These are phyloP conservation scores for Tupiocoris notatus DNA, from an alignment of 2,888 invertebrate species.

Conservation along the genomic window DNA sequence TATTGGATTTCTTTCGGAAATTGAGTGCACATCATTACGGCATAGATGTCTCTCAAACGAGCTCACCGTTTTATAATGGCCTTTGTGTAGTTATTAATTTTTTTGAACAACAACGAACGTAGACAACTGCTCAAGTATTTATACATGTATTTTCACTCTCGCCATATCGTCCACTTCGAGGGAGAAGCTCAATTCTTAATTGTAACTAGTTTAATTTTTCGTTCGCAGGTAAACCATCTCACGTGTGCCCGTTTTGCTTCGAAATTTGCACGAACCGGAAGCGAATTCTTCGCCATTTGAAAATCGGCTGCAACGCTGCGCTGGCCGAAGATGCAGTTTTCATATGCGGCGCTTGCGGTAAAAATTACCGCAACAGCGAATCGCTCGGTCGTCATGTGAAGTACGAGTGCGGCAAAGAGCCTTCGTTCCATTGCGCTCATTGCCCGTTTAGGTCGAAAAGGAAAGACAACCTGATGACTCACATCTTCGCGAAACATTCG, in stretches of 20 bases:
- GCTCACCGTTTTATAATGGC: no score
- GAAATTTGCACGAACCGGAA: conserved; percentile 9
- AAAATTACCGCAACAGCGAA: conserved; percentile 36
- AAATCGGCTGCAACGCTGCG: conserved; percentile 13
- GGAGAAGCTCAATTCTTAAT: background rate
- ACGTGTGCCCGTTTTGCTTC: conserved; percentile 22
- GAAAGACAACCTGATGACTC: conserved; percentile 48
- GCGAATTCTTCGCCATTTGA: background rate
- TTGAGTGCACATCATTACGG: no score
- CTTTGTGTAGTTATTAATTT: no score
- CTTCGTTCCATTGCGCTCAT: no score
- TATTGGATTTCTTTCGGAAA: no score
- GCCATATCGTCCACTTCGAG: background rate
- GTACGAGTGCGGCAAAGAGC: conserved; percentile 49
- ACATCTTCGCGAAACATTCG: conserved; percentile 42
- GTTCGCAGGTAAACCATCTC: conserved; percentile 3
- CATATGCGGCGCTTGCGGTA: conserved; percentile 25
- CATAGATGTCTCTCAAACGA: no score
- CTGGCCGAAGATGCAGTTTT: conserved; percentile 12
- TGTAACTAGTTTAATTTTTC: background rate
- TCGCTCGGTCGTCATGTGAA: conserved; percentile 53
- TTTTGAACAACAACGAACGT: no score
- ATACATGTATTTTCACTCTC: background rate
- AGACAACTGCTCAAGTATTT: no score
- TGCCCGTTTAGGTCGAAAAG: conserved; percentile 49